phyloP scores from a whole-genome alignment of 2,888 invertebrate genomes.

The Steinernema scapterisci region DNA sequence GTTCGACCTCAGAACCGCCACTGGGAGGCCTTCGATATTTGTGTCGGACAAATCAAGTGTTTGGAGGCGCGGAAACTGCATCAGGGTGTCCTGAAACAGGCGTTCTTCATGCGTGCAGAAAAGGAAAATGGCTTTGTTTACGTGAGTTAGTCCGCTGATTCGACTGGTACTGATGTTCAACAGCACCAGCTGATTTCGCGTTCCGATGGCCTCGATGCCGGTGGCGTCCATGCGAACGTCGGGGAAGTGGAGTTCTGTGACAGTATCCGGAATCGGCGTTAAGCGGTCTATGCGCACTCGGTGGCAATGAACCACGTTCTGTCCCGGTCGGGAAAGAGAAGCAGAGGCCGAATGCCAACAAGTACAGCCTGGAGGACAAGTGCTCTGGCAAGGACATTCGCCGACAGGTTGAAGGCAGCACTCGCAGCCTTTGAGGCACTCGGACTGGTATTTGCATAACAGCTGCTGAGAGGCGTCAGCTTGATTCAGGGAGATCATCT shows the following conservation, averaged over 20 bases:
- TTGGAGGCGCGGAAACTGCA: conserved; percentile 15
- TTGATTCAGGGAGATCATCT: conserved; percentile 24
- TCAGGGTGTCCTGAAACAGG: conserved; percentile 1
- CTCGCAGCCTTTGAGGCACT: conserved; percentile 38
- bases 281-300: conserved; percentile 37
- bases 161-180: conserved; percentile 18
- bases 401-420: conserved; percentile 27
- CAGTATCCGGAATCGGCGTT: conserved; percentile 35
- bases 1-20: neutral
- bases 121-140: neutral
- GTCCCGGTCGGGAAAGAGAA: conserved; percentile 7
- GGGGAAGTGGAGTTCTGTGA: conserved; percentile 36
- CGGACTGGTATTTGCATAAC: conserved; percentile 38
- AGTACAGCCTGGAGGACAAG: conserved; percentile 36
- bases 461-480: conserved; percentile 31
- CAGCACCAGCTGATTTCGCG: neutral
- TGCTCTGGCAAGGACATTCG: conserved; percentile 8
- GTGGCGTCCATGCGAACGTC: conserved; percentile 16
- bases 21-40: neutral
- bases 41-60: conserved; percentile 15
- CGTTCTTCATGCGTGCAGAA: neutral
- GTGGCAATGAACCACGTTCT: conserved; percentile 37
- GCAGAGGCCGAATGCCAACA: conserved; percentile 34
- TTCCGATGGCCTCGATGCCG: conserved; percentile 14
- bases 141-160: conserved; percentile 16